phyloP scores from a whole-genome alignment of 1,140 invertebrate genomes.

The Drosophila subpulchrella region DNA sequence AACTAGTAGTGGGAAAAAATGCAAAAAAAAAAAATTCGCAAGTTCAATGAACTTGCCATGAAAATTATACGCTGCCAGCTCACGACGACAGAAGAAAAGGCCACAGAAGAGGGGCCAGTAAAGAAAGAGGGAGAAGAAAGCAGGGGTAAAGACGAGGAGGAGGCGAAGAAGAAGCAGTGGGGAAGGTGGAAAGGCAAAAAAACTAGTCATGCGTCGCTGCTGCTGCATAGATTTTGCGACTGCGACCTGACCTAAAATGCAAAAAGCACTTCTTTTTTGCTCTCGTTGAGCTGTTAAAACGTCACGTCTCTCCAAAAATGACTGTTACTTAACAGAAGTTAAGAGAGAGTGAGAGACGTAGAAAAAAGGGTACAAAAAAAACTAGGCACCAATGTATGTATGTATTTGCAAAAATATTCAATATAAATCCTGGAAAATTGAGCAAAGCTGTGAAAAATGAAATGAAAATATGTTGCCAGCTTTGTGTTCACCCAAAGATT shows the following conservation, averaged over 20 bases:
- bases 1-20: constrained; percentile 30
- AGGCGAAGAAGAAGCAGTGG: neutral
- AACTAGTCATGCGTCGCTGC: constrained; percentile 72
- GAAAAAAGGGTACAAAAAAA: neutral
- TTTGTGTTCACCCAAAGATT: neutral
- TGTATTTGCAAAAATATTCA: neutral
- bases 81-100: constrained; percentile 55
- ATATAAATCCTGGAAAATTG: neutral
- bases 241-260: constrained; percentile 84
- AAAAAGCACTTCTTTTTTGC: constrained; percentile 57
- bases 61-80: constrained; percentile 72
- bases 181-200: constrained; percentile 23
- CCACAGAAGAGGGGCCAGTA: constrained; percentile 13
- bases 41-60: constrained; percentile 83
- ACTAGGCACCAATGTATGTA: neutral
- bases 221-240: constrained; percentile 79
- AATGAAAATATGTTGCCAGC: neutral
- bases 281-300: constrained; percentile 26
- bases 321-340: constrained; percentile 47
- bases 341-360: constrained; percentile 4
- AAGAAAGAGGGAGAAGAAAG: constrained; percentile 2
- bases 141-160: neutral
- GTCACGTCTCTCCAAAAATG: constrained; percentile 6
- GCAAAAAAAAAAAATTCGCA: constrained; percentile 69
- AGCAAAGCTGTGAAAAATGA: constrained; percentile 1